These are phyloP conservation scores for Luidia sarsii DNA, from an alignment of 53 echinoderm and acorn worm species.

Conservation along the genomic window DNA sequence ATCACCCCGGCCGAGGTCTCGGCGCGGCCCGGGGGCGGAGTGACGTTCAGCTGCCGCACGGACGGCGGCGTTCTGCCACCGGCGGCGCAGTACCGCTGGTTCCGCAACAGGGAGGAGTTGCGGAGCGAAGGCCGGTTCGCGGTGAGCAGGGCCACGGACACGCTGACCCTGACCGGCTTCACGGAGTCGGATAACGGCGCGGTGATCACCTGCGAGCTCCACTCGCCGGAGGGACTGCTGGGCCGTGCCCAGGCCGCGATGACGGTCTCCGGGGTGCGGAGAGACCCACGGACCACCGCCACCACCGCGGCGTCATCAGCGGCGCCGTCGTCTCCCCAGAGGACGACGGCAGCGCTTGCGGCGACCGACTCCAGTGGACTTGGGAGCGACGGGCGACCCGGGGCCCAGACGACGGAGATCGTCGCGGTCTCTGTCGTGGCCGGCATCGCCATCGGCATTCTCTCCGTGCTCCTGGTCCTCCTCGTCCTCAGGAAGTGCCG, in stretches of 20 bases:
- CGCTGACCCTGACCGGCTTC: constrained; percentile 9
- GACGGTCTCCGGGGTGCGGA: constrained; percentile 2
- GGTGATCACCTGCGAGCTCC: constrained; percentile 40
- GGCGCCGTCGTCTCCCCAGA: background rate
- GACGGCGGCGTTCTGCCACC: background rate
- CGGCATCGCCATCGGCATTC: constrained; percentile 7
- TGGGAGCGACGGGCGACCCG: background rate
- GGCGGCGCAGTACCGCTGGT: constrained; percentile 40
- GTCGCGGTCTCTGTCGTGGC: constrained; percentile 23
- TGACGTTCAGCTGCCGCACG: constrained; percentile 43
- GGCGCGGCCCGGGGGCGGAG: background rate
- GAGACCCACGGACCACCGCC: background rate
- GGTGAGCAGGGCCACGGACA: background rate
- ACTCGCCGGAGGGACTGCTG: background rate
- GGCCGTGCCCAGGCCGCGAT: constrained; percentile 37
- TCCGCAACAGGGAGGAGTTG: constrained; percentile 25
- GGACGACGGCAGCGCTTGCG: background rate
- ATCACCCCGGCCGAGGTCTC: constrained; percentile 16
- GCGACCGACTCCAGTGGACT: background rate
- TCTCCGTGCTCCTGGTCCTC: background rate
- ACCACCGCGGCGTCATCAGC: background rate
- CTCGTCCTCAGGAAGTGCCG: constrained; percentile 13
- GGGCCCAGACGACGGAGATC: background rate
- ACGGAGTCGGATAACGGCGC: constrained; percentile 23
- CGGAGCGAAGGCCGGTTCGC: constrained; percentile 10